These are phyloP conservation scores for Trogon melanurus DNA, from an alignment of 2,113 vertebrate genomes.

Conservation along the genomic window DNA sequence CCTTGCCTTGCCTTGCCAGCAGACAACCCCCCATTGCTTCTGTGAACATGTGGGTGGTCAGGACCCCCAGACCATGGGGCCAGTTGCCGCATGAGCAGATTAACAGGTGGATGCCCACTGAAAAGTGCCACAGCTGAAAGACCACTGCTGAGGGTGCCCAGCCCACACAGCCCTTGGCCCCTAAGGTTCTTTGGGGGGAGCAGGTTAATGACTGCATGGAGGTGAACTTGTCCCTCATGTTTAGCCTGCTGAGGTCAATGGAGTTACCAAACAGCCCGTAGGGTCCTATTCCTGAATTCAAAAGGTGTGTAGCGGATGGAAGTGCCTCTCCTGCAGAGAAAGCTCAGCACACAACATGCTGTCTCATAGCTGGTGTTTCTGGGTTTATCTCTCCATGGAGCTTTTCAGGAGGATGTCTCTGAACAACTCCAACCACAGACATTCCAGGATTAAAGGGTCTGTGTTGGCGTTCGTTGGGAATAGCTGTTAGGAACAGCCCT, in stretches of 20 bases:
- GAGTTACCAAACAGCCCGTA: neutral
- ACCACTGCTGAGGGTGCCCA: neutral
- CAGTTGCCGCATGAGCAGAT: neutral
- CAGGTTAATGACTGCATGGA: neutral
- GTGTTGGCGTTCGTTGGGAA: neutral
- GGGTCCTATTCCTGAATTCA: neutral
- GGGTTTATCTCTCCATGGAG: neutral
- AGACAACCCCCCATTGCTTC: neutral
- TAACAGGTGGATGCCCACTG: neutral
- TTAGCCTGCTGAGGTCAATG: neutral
- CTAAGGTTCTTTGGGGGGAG: neutral
- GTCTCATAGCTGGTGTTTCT: neutral
- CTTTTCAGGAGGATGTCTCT: neutral
- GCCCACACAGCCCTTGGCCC: fast-evolving
- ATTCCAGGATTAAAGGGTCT: neutral
- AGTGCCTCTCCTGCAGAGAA: neutral
- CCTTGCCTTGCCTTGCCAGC: neutral
- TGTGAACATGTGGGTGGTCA: fast-evolving
- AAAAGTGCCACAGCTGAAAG: neutral
- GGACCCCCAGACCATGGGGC: neutral
- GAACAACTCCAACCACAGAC: neutral
- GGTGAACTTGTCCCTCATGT: neutral
- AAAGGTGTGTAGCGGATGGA: conserved; percentile 7
- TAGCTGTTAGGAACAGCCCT: neutral
- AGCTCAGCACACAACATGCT: neutral